Conservation (phyloP, 2,113 vertebrate genomes). For the Larimichthys polyactis region DNA sequence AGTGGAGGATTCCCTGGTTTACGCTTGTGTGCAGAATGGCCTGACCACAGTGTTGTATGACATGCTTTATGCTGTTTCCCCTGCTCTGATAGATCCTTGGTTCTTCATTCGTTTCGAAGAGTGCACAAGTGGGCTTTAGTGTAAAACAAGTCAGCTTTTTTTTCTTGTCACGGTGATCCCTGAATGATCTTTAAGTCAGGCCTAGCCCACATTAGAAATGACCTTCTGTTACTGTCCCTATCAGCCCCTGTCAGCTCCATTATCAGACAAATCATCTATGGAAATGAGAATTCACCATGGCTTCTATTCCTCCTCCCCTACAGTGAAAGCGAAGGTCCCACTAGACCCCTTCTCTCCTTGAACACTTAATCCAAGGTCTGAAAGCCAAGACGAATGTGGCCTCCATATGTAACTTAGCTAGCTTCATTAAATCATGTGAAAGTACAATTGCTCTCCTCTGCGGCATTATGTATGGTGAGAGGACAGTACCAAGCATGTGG, state of each 20-base stretch:
- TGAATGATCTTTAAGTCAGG: slow-evolving; percentile 22
- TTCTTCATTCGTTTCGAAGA: slow-evolving; percentile 1
- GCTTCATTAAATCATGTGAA: slow-evolving; percentile 45
- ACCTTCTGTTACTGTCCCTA: slow-evolving; percentile 48
- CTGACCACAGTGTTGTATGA: slow-evolving; percentile 33
- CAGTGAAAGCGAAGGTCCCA: slow-evolving; percentile 40
- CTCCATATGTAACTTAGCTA: slow-evolving; percentile 15
- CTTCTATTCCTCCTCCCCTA: slow-evolving; percentile 19
- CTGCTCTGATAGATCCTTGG: slow-evolving; percentile 31
- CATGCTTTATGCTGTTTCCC: slow-evolving; percentile 43
- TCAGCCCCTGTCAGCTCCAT: slow-evolving; percentile 54
- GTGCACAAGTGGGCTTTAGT: not conserved
- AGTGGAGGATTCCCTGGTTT: slow-evolving; percentile 48
- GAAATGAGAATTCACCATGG: slow-evolving; percentile 51
- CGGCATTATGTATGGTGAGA: slow-evolving; percentile 24
- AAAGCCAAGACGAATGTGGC: slow-evolving; percentile 37
- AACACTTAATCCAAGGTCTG: slow-evolving; percentile 58
- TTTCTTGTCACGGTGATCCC: slow-evolving; percentile 3
- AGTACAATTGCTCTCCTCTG: slow-evolving; percentile 22
- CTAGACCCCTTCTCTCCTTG: slow-evolving; percentile 51
- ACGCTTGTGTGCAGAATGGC: slow-evolving; percentile 37
- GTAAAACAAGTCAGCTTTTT: slow-evolving; percentile 19
- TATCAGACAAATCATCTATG: slow-evolving; percentile 58
- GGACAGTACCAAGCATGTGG: slow-evolving; percentile 2
- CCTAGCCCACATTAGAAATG: slow-evolving; percentile 28